A percentile compares a stretch with the other conserved stretches of the same genome.
Evolutionary conservation across 2,113 vertebrate genomes (phyloP).

Genomic region (Callaeas wilsoni): DNA sequence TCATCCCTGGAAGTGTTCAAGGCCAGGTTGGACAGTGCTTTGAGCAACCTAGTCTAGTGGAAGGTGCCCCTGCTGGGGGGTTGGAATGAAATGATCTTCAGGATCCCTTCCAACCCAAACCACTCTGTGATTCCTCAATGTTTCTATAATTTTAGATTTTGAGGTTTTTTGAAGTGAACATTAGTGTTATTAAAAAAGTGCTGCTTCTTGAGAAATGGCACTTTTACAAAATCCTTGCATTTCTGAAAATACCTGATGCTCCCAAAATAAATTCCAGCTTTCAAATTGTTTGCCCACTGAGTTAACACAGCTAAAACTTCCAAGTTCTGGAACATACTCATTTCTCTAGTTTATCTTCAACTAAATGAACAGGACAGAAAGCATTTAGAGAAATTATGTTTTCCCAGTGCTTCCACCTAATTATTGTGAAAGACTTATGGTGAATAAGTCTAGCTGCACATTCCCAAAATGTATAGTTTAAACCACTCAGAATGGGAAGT

Average conservation of each 20-base stretch:
- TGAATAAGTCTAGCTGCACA: not conserved
- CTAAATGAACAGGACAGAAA: not conserved
- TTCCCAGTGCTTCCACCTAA: not conserved
- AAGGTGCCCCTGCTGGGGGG: not conserved
- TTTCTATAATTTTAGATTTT: not conserved
- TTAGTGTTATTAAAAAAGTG: not conserved
- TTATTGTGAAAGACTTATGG: not conserved
- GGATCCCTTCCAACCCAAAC: not conserved
- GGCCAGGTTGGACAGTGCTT: not conserved
- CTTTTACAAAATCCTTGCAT: not conserved
- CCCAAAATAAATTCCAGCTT: not conserved
- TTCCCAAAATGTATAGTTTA: not conserved
- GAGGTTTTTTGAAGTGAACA: not conserved
- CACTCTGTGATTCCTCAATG: not conserved
- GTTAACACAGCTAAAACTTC: slow-evolving; percentile 15
- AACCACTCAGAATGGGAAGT: not conserved
- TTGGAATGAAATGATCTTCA: not conserved
- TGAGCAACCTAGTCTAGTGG: not conserved
- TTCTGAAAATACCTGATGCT: slow-evolving; percentile 39
- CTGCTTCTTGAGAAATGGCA: not conserved
- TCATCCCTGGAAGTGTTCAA: not conserved
- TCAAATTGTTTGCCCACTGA: slow-evolving; percentile 24
- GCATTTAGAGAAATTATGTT: not conserved
- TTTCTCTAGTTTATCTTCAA: slow-evolving; percentile 14
- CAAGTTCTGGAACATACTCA: not conserved